phyloP scores from a whole-genome alignment of 2,888 invertebrate genomes.

The Unio pictorum region DNA sequence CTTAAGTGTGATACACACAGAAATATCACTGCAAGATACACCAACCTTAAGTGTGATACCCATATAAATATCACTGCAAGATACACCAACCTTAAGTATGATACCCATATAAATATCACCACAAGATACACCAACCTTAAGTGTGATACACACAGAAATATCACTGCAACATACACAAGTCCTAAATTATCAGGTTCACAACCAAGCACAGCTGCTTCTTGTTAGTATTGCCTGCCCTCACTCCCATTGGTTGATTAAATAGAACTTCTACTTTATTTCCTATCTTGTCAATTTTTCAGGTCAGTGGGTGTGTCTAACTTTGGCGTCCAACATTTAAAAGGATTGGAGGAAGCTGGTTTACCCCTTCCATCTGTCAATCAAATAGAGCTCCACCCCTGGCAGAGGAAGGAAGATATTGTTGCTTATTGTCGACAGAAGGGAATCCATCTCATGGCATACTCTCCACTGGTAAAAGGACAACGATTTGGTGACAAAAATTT shows the following conservation, averaged over 20 bases:
- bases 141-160: too few relatives aligned
- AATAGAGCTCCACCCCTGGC: conserved; percentile 57
- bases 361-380: conserved; percentile 60
- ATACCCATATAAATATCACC: too few relatives aligned
- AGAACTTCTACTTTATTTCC: not conserved
- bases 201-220: too few relatives aligned
- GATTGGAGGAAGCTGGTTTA: conserved; percentile 45
- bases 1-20: too few relatives aligned
- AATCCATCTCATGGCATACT: conserved; percentile 55
- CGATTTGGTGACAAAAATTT: conserved; percentile 39
- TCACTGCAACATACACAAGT: too few relatives aligned
- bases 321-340: conserved; percentile 52
- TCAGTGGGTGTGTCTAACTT: conserved; percentile 62
- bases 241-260: not conserved
- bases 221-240: not conserved
- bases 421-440: conserved; percentile 46
- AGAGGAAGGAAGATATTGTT: conserved; percentile 44
- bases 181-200: too few relatives aligned
- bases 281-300: conserved; percentile 18
- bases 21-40: too few relatives aligned
- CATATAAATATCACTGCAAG: too few relatives aligned
- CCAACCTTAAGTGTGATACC: too few relatives aligned
- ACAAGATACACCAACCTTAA: too few relatives aligned
- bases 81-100: too few relatives aligned
- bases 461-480: conserved; percentile 47